Conservation (phyloP, 1,140 invertebrate species). For the Hypsibius dujardini region DNA sequence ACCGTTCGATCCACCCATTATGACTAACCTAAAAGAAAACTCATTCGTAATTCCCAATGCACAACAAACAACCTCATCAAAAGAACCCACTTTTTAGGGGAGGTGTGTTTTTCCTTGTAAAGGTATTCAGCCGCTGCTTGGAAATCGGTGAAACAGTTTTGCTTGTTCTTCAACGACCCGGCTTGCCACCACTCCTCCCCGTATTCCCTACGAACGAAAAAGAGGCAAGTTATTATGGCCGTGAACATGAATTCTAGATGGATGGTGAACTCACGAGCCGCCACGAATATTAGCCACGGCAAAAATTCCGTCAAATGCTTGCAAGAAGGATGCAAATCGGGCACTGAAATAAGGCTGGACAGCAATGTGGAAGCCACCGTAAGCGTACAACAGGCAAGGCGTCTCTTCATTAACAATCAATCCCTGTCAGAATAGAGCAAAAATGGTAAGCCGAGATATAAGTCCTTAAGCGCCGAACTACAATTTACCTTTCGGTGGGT, state of each 20-base stretch:
- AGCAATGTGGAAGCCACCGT: constrained; percentile 89
- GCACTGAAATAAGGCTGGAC: constrained; percentile 67
- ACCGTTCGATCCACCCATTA: constrained; percentile 89
- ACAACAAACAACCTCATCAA: neutral
- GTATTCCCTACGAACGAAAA: constrained; percentile 58
- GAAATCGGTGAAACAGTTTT: constrained; percentile 96
- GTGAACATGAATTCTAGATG: neutral
- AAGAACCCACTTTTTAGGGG: constrained; percentile 38
- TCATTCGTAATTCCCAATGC: constrained; percentile 16
- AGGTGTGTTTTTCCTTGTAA: constrained; percentile 61
- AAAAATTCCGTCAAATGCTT: constrained; percentile 67
- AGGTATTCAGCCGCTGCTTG: constrained; percentile 77
- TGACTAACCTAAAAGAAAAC: constrained; percentile 42
- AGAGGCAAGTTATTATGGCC: too few relatives aligned
- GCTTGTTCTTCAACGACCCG: constrained; percentile 75
- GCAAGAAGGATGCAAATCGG: constrained; percentile 64
- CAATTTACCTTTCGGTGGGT: constrained; percentile 53
- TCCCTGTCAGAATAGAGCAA: constrained; percentile 33
- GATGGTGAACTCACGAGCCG: constrained; percentile 51
- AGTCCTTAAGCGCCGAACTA: too few relatives aligned
- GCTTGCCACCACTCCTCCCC: constrained; percentile 90
- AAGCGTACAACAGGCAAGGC: constrained; percentile 75
- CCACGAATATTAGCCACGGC: constrained; percentile 86
- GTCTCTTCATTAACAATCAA: constrained; percentile 45
- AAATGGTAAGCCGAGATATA: neutral